Evolutionary conservation across 2,113 vertebrate genomes (phyloP), one percentile per base, ranked within the genome.

Genomic region (Hyperopisus bebe): DNA sequence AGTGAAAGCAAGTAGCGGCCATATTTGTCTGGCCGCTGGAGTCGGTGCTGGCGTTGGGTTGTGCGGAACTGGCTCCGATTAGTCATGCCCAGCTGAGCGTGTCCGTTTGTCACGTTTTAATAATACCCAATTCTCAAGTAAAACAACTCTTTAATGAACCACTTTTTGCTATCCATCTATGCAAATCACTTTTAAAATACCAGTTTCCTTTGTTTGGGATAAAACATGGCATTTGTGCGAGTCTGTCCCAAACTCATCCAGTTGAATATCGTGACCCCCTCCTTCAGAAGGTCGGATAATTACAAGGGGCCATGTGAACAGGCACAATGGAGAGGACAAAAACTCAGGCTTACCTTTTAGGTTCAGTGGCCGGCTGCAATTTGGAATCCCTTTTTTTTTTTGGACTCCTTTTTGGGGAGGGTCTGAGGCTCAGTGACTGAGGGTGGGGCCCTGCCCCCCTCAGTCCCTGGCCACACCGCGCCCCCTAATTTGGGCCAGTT

Each of bases 341-440:
- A 5, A 84, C 84, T 89, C 62, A 8, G 44, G 91, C 97, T 98
- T 97, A 99, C 98, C 98, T 98, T 96, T 95, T 97, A 0, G 92
- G 92, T 91, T 96, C 96, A 93, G 97, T 92, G 93, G 96, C 96
- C 94, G 95, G 89, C 90, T 96, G 95, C 19, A 93, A 92, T 96
- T 96, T 97, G 93, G 95, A 93, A 94, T 98, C 97, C 96, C 95
- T 98, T 96, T 96, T 97, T 96, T 96, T 97, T 98, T 97, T 97
- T 98, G 92, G 92, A 96, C 94, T 98, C 97, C 95, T 94, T 97
- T 95, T 97, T 98, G 91, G 92, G 91, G 51, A 92, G 92, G 94
- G 94, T 91, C 90, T 97, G 96, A 90, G 90, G 94, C 92, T 97
- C 97, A 91, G 95, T 84, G 87, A 93, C 92, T 90, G 94, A 93